These are phyloP conservation scores for Bolinopsis microptera DNA, from an alignment of 37 sponge, comb jelly and placozoan genomes.

Conservation along the genomic window DNA sequence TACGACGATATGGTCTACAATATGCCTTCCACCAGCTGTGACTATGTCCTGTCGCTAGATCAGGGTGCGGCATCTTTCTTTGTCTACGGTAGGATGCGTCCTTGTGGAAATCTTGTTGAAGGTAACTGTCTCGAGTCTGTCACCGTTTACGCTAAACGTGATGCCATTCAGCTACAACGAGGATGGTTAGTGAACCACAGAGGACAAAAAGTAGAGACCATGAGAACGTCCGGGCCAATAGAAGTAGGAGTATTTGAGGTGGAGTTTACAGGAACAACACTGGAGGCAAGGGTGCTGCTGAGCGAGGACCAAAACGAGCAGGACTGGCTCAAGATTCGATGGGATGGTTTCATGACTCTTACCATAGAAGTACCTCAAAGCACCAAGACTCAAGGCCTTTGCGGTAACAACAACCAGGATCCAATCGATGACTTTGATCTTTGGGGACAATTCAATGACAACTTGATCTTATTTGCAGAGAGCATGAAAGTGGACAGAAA, in stretches of 20 bases:
- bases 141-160: background rate
- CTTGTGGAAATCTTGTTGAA: background rate
- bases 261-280: background rate
- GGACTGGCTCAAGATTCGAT: background rate
- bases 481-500: background rate
- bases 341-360: background rate
- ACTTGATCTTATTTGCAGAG: background rate
- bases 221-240: background rate
- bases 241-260: background rate
- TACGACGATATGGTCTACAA: background rate
- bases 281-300: background rate
- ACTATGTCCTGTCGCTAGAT: background rate
- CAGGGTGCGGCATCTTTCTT: background rate
- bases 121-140: background rate
- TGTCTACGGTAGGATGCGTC: background rate
- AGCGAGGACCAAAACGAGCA: background rate
- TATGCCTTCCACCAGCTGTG: background rate
- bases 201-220: background rate
- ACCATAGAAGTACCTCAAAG: background rate
- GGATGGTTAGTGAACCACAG: constrained; percentile 13
- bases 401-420: background rate
- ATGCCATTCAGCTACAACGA: background rate
- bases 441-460: background rate
- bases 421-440: background rate
- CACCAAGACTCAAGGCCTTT: background rate